A percentile compares a stretch with the other conserved stretches of the same genome.
Conservation (phyloP, 2,888 invertebrate species). For the Sarcophaga rosellei region DNA sequence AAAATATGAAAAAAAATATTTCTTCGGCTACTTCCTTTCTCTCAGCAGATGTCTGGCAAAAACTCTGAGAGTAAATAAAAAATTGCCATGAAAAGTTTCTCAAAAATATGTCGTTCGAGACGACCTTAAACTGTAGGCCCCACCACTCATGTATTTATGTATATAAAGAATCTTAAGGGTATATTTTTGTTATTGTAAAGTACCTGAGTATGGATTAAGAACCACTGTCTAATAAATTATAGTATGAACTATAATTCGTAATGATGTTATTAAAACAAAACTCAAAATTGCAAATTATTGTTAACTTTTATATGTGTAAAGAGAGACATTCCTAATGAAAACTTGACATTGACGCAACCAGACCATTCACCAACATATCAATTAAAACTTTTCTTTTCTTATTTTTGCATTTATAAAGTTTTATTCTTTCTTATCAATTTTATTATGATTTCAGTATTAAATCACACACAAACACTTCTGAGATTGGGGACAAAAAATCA, state of each 20-base stretch:
- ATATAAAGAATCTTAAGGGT: too few relatives aligned
- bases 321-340: not conserved
- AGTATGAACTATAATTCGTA: not conserved
- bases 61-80: too few relatives aligned
- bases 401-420: conserved; percentile 11
- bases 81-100: too few relatives aligned
- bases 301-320: not conserved
- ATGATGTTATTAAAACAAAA: not conserved
- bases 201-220: too few relatives aligned
- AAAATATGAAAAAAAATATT: too few relatives aligned
- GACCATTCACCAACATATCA: conserved; percentile 8
- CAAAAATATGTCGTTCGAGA: too few relatives aligned
- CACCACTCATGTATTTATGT: too few relatives aligned
- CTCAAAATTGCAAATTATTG: not conserved
- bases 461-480: not conserved
- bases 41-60: too few relatives aligned
- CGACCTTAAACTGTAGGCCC: too few relatives aligned
- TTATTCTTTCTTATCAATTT: conserved; percentile 38
- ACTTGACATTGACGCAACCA: conserved; percentile 40
- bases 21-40: too few relatives aligned
- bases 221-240: too few relatives aligned
- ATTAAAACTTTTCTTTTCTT: conserved; percentile 5
- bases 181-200: too few relatives aligned
- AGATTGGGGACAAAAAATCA: not conserved
- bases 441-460: not conserved